Evolutionary conservation across 2,113 vertebrate species (phyloP), one percentile per base, ranked within the genome.

Genomic region (Sciurus niger): DNA sequence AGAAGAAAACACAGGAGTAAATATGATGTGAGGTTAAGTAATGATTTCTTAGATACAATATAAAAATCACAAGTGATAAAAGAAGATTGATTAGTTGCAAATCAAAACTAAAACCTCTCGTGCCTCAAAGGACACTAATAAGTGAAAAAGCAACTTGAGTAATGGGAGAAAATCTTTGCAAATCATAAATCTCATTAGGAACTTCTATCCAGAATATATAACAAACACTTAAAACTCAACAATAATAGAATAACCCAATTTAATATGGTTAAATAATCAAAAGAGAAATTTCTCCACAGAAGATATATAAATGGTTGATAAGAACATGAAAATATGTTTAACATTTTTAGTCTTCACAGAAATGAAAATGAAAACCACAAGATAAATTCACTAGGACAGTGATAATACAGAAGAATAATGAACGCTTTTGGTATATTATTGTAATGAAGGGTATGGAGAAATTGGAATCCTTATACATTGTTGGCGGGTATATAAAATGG

Each of bases 21-120:
- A 25, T 43, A 51, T 46, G 55, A 87, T 63, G 28, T 86, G n/a
- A 77, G 11, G 28, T 70, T 72, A 90, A 20, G n/a, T 10, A 85
- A 72, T 43, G 14, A 83, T 34, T 89, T 93, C 73, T 89, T 83
- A 84, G 67, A 40, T 73, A 87, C 18, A 85, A 43, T 2, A 87
- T 20, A n/a, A 80, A 80, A 80, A 74, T 37, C 30, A 55, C 65
- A 85, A 82, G 3, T 53, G 43, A 53, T 34, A 89, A 63, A 88
- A 89, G 65, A 73, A 30, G 37, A 40, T 34, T 72, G 34, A 85
- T 53, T 60, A 28, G 20, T 22, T 83, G 72, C 28, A n/a, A 28
- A 55, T 87, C 40, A 82, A 87, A 87, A 74, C 30, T 25, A 82
- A 87, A 86, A 82, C 30, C 25, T 43, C 28, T n/a, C 18, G 2